Base-by-base conservation (phyloP, 1,140 invertebrate genomes). In the Bicyclus anynana region DNA sequence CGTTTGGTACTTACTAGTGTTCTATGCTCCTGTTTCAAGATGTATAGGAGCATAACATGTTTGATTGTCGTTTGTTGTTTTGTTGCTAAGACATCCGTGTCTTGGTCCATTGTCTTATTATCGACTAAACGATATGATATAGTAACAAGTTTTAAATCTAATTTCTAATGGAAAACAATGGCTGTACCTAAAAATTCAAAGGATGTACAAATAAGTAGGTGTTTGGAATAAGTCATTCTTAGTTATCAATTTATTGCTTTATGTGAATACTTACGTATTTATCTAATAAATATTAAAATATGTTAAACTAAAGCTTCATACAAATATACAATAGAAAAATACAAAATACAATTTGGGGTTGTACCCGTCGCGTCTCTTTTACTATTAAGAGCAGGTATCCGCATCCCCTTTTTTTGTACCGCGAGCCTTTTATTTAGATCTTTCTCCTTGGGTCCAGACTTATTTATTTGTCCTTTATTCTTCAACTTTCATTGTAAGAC, bases 31-130 rank as follows among this genome's bases (percentile, higher is more conserved):
- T 64, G 58, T 74, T 76, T 70, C 59, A 60, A 74, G 64, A 73
- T 77, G 66, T 63, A 69, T 74, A 73, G 65, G 72, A 83, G 67
- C 67, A 63, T 76, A 80, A 82, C 80, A 84, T 75, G 74, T 82
- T 84, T 80, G 70, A 75, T 83, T 80, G 71, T 69, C 53, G 69
- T 82, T 83, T 81, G 77, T 84, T 84, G 76, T 83, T 84, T 80
- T 78, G 79, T 83, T 81, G 61, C 72, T 71, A 79, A 78, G 77
- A 82, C 73, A 81, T 80, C 76, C 74, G 80, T 73, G 74, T 81
- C 53, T 53, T 75, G 59, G 67, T 61, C 65, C 73, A 66, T 65
- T 49, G 66, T 71, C 64, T 44, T 37, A 40, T 42, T 50, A 53
- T 53, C 46, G 33, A 59, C 44, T 56, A 48, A 48, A 49, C 23